Evolutionary conservation across 2,797 vertebrate genomes (phyloP), one percentile per base, ranked within the genome.

Genomic region (Tenualosa thibaudeaui): DNA sequence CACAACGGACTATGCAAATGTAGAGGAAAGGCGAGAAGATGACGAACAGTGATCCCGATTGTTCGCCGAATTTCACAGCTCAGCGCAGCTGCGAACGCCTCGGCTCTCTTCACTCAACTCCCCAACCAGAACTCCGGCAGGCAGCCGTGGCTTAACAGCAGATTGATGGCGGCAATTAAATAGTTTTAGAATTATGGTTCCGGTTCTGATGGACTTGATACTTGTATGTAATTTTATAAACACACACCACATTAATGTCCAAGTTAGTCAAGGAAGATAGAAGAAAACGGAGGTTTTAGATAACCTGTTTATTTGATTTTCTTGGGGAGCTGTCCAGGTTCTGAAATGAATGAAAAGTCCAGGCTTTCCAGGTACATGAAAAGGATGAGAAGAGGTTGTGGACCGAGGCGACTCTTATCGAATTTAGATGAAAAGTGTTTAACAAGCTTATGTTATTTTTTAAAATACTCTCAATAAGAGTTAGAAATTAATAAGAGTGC

Each of bases 1-100:
- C 96, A 95, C 95, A 96, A 95, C 96, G 92, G 95, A 94, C 95
- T 95, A 95, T 96, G 96, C 95, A 96, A 97, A 96, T 96, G 93
- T 86, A 84, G 89, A 86, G 92, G 94, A 92, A 95, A 94, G 93
- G 93, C 93, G 91, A 92, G 93, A 94, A 92, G 91, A 91, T 90
- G 89, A 92, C 91, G 93, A 96, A 96, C 95, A 96, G 91, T 94
- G 94, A 94, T 89, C 88, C 91, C 93, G 94, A 95, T 96, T 97
- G 96, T 97, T 94, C 91, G 51, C 86, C 88, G 90, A 88, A 88
- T 95, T 96, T 95, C 95, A 96, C 94, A 96, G 94, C 89, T 88
- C 91, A 87, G 89, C 91, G 93, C 95, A 96, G 96, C 96, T 96
- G 96, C 94, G 37, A 94, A 90, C 91, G 87, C 86, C 85, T 82